These are phyloP conservation scores for Atherinosoma microstoma DNA, from an alignment of 2,797 vertebrate species.

Conservation along the genomic window DNA sequence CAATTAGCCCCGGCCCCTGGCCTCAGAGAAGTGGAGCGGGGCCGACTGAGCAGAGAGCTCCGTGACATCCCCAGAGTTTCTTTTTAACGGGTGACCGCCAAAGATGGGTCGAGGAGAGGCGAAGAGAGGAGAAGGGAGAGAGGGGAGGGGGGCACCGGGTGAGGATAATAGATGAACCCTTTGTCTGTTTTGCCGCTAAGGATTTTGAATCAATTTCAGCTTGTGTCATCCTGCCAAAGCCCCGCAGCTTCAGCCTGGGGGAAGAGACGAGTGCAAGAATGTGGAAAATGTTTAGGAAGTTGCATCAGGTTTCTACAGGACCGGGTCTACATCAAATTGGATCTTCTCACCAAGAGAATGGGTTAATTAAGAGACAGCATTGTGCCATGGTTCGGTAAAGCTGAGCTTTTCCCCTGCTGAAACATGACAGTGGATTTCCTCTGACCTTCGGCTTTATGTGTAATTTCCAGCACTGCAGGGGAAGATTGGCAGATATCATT, in stretches of 20 bases:
- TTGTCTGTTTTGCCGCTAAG: conserved; percentile 66
- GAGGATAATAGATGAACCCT: conserved; percentile 74
- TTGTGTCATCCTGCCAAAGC: conserved; percentile 28
- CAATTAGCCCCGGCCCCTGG: conserved; percentile 78
- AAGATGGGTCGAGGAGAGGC: conserved; percentile 66
- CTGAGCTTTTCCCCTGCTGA: background rate
- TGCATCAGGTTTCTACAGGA: background rate
- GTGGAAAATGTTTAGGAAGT: conserved; percentile 22
- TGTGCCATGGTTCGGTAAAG: background rate
- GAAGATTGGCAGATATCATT: background rate
- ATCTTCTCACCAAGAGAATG: background rate
- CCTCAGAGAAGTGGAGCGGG: conserved; percentile 70
- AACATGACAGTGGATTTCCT: background rate
- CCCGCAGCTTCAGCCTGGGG: conserved; percentile 32
- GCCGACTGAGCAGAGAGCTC: conserved; percentile 57
- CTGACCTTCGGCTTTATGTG: background rate
- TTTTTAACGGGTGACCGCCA: conserved; percentile 68
- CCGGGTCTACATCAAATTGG: background rate
- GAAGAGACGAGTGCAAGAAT: conserved; percentile 8
- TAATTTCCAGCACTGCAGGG: background rate
- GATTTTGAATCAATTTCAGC: conserved; percentile 72
- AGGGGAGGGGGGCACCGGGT: background rate
- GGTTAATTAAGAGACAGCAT: conserved; percentile 1
- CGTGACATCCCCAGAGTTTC: conserved; percentile 67
- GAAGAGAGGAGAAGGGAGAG: conserved; percentile 10